Evolutionary conservation across 2,797 vertebrate genomes (phyloP), one percentile per base, ranked within the genome.

Genomic region (Loriculus beryllinus): DNA sequence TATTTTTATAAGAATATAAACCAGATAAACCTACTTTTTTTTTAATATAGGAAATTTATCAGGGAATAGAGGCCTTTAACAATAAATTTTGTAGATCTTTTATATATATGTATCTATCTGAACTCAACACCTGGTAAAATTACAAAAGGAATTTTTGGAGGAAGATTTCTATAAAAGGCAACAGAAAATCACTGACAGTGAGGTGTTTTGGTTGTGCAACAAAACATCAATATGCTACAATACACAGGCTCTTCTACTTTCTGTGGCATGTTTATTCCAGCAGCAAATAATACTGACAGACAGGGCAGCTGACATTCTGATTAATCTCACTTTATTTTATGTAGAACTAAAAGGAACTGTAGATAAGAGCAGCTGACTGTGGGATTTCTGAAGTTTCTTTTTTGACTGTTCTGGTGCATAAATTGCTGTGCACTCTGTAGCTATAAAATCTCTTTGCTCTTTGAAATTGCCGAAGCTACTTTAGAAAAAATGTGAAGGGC

Each of bases 261-360:
- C 1, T 1, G 14, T 72, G 20, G 18, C 69, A 23, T 92, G 15
- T 86, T 92, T 92, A 65, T 88, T 88, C 33, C 68, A 45, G 82
- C 74, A 84, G 56, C 68, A 52, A 40, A 56, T 84, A 92, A 76
- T 33, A 47, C 33, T 82, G 88, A 70, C 60, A 74, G 93, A 60
- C 18, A 8, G 13, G 29, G 79, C 60, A 92, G 71, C 63, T 94
- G 86, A 72, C 81, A 63, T 90, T 95, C 70, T 92, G 80, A 88
- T 92, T 92, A 92, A 94, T 93, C 56, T 95, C 59, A 82, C 51
- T 93, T 91, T 78, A 90, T 90, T 92, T 85, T 77, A 56, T 39
- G 56, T 85, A 67, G 77, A 90, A 85, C 92, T 82, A 86, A 88
- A 83, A 90, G 45, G 40, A 95, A 48, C 45, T 77, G 31, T 56